A percentile compares a stretch with the other conserved stretches of the same genome.
These are phyloP conservation scores for Phalacrocorax brasilianus DNA, from an alignment of 2,113 vertebrate genomes.

Conservation along the genomic window DNA sequence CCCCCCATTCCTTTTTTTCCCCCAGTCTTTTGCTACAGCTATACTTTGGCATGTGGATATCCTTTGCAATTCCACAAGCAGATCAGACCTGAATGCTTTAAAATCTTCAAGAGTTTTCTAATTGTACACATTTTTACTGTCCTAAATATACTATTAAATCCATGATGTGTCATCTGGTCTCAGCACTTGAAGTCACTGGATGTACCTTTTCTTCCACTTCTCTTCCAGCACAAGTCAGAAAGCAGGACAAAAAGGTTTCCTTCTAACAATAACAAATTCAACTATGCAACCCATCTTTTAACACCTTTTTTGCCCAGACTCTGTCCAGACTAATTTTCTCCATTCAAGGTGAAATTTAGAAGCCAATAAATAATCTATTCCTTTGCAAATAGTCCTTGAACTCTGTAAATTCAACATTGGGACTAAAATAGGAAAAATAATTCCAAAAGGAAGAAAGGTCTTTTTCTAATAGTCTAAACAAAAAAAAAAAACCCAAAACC, in stretches of 20 bases:
- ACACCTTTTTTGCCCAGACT: background rate
- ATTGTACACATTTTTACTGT: background rate
- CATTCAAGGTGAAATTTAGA: background rate
- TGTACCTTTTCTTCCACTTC: background rate
- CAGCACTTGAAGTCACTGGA: background rate
- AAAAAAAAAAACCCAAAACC: background rate
- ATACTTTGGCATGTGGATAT: background rate
- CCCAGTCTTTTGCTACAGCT: background rate
- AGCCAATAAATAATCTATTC: background rate
- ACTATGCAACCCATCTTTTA: background rate
- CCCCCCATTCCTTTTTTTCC: background rate
- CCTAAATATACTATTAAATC: background rate
- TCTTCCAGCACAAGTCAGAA: background rate
- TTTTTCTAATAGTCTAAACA: background rate
- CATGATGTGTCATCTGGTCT: background rate
- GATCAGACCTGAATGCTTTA: background rate
- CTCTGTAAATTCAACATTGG: background rate
- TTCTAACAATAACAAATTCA: background rate
- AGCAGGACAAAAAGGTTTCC: background rate
- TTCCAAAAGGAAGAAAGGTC: background rate
- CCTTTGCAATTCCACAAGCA: background rate
- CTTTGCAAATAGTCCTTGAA: constrained; percentile 14
- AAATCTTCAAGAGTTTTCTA: background rate
- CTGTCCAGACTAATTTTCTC: background rate
- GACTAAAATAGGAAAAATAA: background rate